Percentiles rank a stretch among this genome's conserved stretches.
phyloP scores from a whole-genome alignment of 2,797 vertebrate species.

The Cossypha dichroa region DNA sequence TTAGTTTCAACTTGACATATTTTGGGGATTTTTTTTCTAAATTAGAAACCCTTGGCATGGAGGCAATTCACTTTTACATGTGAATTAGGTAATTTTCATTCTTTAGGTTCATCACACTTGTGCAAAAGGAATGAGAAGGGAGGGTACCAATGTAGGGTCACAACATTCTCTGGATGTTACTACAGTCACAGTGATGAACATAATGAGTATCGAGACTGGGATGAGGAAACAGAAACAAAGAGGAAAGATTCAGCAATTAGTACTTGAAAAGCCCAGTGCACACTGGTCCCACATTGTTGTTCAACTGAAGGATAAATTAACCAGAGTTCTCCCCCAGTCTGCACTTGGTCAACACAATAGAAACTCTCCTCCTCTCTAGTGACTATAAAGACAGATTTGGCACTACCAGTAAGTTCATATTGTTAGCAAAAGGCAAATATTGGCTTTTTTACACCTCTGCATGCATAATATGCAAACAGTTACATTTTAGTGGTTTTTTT shows the following conservation, averaged over 20 bases:
- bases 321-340: not conserved
- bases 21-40: accelerated
- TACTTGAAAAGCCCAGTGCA: not conserved
- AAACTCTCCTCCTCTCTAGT: not conserved
- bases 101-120: not conserved
- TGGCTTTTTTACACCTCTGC: not conserved
- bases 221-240: not conserved
- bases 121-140: not conserved
- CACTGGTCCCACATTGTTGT: not conserved
- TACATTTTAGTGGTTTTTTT: not conserved
- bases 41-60: not conserved
- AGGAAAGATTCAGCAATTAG: not conserved
- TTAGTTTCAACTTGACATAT: not conserved
- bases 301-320: not conserved
- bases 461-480: not conserved
- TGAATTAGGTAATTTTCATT: not conserved
- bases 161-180: not conserved
- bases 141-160: not conserved
- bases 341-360: accelerated
- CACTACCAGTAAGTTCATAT: not conserved
- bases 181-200: not conserved
- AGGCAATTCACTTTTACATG: not conserved
- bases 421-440: not conserved
- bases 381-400: not conserved
- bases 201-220: not conserved